phyloP scores from a whole-genome alignment of 1,140 invertebrate genomes.

The Maniola jurtina region DNA sequence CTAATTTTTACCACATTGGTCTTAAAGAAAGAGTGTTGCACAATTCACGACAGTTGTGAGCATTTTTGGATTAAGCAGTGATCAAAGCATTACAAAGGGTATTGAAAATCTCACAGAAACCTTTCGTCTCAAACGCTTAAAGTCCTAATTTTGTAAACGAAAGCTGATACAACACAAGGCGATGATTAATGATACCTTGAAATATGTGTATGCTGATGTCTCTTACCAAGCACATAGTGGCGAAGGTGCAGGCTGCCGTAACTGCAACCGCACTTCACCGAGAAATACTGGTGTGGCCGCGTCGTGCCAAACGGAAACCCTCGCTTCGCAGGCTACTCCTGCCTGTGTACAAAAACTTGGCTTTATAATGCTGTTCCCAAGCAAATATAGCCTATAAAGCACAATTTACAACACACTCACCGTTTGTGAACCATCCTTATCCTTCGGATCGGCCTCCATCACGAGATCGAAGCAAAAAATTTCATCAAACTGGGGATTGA shows the following conservation, averaged over 20 bases:
- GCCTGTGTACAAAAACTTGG: conserved; percentile 38
- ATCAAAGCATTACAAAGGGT: too few species aligned
- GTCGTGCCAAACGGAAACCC: conserved; percentile 92
- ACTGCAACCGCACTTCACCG: conserved; percentile 89
- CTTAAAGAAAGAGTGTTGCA: too few species aligned
- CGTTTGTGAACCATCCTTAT: conserved; percentile 78
- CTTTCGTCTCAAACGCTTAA: too few species aligned
- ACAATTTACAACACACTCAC: conserved; percentile 57
- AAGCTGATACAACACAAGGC: neutral
- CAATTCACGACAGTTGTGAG: too few species aligned
- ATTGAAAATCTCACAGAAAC: too few species aligned
- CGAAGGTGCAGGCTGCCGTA: conserved; percentile 80
- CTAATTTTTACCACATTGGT: too few species aligned
- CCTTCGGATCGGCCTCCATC: conserved; percentile 79
- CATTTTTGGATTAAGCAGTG: too few species aligned
- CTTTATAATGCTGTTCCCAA: neutral
- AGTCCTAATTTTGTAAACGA: too few species aligned
- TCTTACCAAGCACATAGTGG: conserved; percentile 65
- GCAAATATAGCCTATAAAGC: too few species aligned
- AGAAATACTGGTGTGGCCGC: conserved; percentile 86
- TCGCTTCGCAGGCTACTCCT: conserved; percentile 82
- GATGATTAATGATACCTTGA: neutral
- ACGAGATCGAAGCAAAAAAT: conserved; percentile 91
- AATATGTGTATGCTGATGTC: neutral
- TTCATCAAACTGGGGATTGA: conserved; percentile 93